Evolutionary conservation across 2,888 invertebrate genomes (phyloP), one percentile per base, ranked within the genome.

Genomic region (Dryomyza anilis): DNA sequence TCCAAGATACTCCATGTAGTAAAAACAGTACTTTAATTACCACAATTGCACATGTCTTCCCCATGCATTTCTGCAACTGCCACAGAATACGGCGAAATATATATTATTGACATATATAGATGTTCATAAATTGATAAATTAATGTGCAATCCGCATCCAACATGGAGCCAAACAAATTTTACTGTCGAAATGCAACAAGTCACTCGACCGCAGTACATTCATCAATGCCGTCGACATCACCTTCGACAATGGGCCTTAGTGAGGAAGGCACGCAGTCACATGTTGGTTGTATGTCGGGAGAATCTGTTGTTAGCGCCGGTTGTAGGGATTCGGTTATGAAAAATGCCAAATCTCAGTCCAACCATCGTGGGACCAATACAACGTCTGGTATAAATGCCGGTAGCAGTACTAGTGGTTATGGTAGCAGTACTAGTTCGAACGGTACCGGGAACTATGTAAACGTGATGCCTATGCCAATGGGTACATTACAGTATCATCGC

Each of bases 391-490:
- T 64, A 67, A 63, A 64, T 65, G 59, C 64, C 69, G 67, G 69
- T 61, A 61, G 60, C 64, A 59, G 74, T 66, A 74, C 70, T 62
- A 71, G 65, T 60, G 70, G 68, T 30, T 71, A 74, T 65, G 74
- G 77, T 65, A 64, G 70, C 66, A 72, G 63, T 64, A 75, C 52
- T 65, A 52, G 60, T 67, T 58, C 74, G 48, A 67, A 55, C 62
- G 72, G 69, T 62, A 64, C 72, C 59, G 74, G 79, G 66, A 83
- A 80, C 73, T 83, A 80, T 70, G 81, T 83, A 68, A 83, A 83
- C 72, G 77, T 83, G 65, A 80, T 82, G 77, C 78, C 83, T 45
- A 79, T 82, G 68, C 81, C 83, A 58, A 70, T 83, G 68, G 81
- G 80, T 61, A 73, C 77, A 1, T 68, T 83, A 64, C 83, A 83